Evolutionary conservation across 2,888 invertebrate genomes (phyloP), one percentile per base, ranked within the genome.

Genomic region (Habrosyne pyritoides): DNA sequence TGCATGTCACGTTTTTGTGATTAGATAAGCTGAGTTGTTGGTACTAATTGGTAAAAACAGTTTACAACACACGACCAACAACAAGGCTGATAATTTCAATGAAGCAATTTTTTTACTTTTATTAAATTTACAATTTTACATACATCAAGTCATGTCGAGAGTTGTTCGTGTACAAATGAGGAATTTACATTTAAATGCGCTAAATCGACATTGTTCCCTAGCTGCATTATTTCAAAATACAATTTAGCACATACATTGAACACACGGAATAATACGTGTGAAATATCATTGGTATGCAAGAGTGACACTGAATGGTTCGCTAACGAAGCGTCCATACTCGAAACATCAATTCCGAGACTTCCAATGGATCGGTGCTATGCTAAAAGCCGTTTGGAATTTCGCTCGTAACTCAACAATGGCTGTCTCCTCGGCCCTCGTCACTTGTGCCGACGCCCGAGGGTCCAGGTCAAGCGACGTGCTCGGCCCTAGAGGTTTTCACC

Each of bases 1-100:
- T 66, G 58, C 66, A 52, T 68, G 69, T 75, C 77, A 78, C 77
- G 77, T 75, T 74, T 66, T 71, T 56, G 54, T 73, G 75, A 78
- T 79, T 71, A 75, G 75, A 78, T 75, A 77, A 72, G 63, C 48
- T 12, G 48, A 56, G 42, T 55, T 67, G 73, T 71, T 55, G 63
- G 65, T 66, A 55, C 55, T 75, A 72, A 77, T 74, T 74, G 71
- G 74, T 33, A 14, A 36, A 53, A 47, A 30, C 36, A 24, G 18
- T 48, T 50, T 50, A 50, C 53, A 21, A 26, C 42, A 52, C 30
- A 12, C 48, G 47, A 52, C 47, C 46, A 47, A 57, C 46, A 14
- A 26, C 49, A 49, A 28, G 18, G n/a, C 36, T 14, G 36, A 36
- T 36, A 36, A 36, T 36, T 0, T n/a, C 14, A 36, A 14, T 36